Percentiles rank a stretch among this genome's conserved stretches.
These are phyloP conservation scores for Plutella xylostella DNA, from an alignment of 2,888 invertebrate genomes.

Conservation along the genomic window DNA sequence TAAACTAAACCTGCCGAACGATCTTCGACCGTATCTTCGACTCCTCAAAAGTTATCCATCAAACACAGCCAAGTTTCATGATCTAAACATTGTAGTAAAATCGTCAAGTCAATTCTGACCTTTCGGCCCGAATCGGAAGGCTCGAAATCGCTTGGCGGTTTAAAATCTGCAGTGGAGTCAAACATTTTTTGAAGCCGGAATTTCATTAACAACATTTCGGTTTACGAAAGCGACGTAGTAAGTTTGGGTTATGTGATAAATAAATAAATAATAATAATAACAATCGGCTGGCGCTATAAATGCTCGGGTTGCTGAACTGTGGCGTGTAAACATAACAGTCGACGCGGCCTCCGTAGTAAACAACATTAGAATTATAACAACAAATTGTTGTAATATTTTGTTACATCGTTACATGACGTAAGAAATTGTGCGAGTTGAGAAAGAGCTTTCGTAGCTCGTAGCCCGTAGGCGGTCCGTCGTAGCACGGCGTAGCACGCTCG, in stretches of 20 bases:
- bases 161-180: not conserved
- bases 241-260: constrained; percentile 20
- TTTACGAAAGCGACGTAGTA: constrained; percentile 22
- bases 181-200: not conserved
- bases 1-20: constrained; percentile 29
- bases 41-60: not conserved
- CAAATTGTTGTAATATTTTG: no score
- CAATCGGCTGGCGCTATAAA: constrained; percentile 31
- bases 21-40: constrained; percentile 31
- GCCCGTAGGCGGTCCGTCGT: not conserved
- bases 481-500: no score
- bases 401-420: no score
- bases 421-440: not conserved
- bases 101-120: not conserved
- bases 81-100: constrained; percentile 25
- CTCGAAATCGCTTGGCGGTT: not conserved
- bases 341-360: constrained; percentile 35
- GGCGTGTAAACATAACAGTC: constrained; percentile 33
- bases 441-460: not conserved
- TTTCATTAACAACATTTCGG: constrained; percentile 11
- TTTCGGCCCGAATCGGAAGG: not conserved
- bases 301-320: constrained; percentile 43
- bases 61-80: not conserved
- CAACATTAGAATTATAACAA: constrained; percentile 17
- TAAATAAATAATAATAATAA: constrained; percentile 30